These are phyloP conservation scores for Laothoe populi DNA, from an alignment of 2,888 invertebrate species.

Conservation along the genomic window DNA sequence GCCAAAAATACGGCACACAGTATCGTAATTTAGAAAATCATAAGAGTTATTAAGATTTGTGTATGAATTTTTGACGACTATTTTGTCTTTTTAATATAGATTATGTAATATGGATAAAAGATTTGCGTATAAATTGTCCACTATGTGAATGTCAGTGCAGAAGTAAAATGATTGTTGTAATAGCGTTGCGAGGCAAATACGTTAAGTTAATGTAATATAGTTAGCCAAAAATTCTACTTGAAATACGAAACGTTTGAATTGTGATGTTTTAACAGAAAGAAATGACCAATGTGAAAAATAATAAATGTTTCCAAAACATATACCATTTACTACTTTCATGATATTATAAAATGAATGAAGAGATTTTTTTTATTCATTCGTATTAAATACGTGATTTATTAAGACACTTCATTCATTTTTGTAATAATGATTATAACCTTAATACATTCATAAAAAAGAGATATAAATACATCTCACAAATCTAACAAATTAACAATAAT, in stretches of 20 bases:
- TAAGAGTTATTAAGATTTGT: conserved; percentile 63
- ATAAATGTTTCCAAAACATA: conserved; percentile 80
- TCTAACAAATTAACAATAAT: conserved; percentile 46
- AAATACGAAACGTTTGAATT: conserved; percentile 59
- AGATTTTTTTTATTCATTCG: conserved; percentile 35
- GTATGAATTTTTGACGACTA: conserved; percentile 79
- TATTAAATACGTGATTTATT: neutral
- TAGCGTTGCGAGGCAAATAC: conserved; percentile 42
- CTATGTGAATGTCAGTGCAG: conserved; percentile 40
- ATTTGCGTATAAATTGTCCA: conserved; percentile 64
- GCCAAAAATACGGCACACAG: conserved; percentile 59
- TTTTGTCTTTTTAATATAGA: conserved; percentile 70
- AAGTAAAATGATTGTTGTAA: conserved; percentile 45
- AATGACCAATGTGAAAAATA: conserved; percentile 80
- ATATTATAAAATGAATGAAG: conserved; percentile 53
- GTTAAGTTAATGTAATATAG: conserved; percentile 54
- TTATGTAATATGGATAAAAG: conserved; percentile 45
- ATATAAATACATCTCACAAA: conserved; percentile 38
- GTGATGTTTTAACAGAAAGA: conserved; percentile 68
- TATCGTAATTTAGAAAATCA: conserved; percentile 57
- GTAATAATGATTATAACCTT: conserved; percentile 13
- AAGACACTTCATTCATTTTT: conserved; percentile 11
- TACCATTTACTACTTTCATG: conserved; percentile 55
- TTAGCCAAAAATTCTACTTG: conserved; percentile 55
- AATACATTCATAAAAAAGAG: neutral